Base-by-base conservation (phyloP, 2,888 invertebrate species). In the Zhuqinia jingwanae region DNA sequence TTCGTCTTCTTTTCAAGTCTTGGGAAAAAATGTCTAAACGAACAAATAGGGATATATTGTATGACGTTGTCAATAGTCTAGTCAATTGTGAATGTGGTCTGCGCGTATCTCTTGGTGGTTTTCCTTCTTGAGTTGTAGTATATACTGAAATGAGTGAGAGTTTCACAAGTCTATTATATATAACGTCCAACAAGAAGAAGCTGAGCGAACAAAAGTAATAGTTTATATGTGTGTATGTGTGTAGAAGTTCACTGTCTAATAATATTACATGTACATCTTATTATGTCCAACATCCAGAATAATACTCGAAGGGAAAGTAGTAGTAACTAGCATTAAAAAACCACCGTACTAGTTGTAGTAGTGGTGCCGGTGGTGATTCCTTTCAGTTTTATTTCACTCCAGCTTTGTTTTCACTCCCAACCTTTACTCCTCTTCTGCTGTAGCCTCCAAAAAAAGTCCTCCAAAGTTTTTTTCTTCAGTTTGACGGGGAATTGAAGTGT, bases 401-500 rank as follows among this genome's bases (percentile, higher is more conserved):
- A 75, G 70, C 83, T 75, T 78, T 83, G 76, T 63, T 83, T 65
- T 65, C 60, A 65, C 76, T 53, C 27, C 76, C 20, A 15, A 50
- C 42, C 20, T n/a, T n/a, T n/a, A n/a, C 36, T 36, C 8, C 36
- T 36, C 36, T 36, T 36, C 36, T n/a, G 13, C 50, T 50, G 8
- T 50, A 13, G 8, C 15, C n/a, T 50, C 73, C 68, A 45, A 70
- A 70, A 13, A 70, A 20, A 79, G n/a, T n/a, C n/a, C n/a, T n/a
- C n/a, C n/a, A 47, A 88, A 88, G 83, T 86, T 88, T 88, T 83
- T 70, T 88, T 88, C 76, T 70, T 78, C 86, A 86, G 84, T 87
- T 88, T 88, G 88, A 88, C 88, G 87, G 85, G 81, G 84, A 88
- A 88, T 87, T 88, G 80, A 88, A 88, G 88, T 88, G 88, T 84